Base-by-base conservation (phyloP, 2,113 vertebrate genomes). In the Ammodramus savannarum region DNA sequence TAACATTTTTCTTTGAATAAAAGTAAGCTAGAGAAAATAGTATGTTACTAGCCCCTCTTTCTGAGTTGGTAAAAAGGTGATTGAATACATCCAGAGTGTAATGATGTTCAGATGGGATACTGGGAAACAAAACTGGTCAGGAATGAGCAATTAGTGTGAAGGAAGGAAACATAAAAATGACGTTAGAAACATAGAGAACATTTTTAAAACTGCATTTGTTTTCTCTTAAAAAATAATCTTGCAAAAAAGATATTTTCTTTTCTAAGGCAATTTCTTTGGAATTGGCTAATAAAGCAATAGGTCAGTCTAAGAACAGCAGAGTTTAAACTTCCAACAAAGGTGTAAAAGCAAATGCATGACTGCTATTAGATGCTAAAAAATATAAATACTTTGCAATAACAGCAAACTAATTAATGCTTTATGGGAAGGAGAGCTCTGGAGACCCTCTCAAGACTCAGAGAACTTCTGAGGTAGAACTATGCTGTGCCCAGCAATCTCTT, bases 101-200 rank as follows among this genome's bases (percentile, higher is more conserved):
- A 93, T 62, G 54, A 48, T 69, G 29, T 65, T 93, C 87, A 91
- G 58, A 66, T 81, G 72, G 62, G 34, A 61, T 69, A 26, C 41
- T 58, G 63, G 46, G 63, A 93, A 94, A 91, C 58, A 79, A 38
- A 87, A 85, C 15, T 51, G 15, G 29, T 81, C 62, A 78, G 74
- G 74, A 95, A 89, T 39, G 38, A 88, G 31, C 59, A 83, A 62
- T 80, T 88, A 54, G 16, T 77, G 74, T 62, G 89, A 77, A 88
- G 79, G 63, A 85, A 93, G 32, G 43, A 95, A 90, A 80, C 41
- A 77, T 27, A 46, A 94, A 90, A 83, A 65, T 66, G 38, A 88
- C 7, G 20, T 69, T 83, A 77, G 63, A 93, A 85, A 79, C 31
- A 67, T 0, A 65, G 36, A 76, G 23, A 62, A 71, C 36, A 39